Evolutionary conservation across 2,888 invertebrate genomes (phyloP).

Genomic region (Gymnocheta viridis): DNA sequence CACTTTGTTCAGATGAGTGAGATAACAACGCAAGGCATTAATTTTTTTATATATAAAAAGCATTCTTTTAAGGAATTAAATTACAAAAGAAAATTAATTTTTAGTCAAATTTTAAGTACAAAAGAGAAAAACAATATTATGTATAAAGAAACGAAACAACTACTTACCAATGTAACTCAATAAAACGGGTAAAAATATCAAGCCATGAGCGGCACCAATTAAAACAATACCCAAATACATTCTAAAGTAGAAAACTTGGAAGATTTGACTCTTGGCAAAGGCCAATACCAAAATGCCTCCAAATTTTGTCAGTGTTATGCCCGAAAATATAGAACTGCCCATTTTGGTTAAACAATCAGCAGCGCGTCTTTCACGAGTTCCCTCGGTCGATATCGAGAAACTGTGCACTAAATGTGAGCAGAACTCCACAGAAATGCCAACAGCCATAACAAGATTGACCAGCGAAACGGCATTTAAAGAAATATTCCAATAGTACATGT

Average conservation of each 20-base stretch:
- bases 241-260: constrained; percentile 96
- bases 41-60: constrained; percentile 20
- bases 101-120: neutral
- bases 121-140: neutral
- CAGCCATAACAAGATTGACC: constrained; percentile 99
- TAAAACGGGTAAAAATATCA: constrained; percentile 98
- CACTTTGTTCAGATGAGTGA: constrained; percentile 42
- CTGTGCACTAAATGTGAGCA: constrained; percentile 98
- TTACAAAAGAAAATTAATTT: constrained; percentile 17
- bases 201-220: constrained; percentile 97
- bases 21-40: constrained; percentile 43
- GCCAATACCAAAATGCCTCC: constrained; percentile 98
- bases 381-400: constrained; percentile 90
- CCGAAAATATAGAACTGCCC: constrained; percentile 98
- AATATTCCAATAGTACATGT: constrained; percentile 99
- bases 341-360: constrained; percentile 93
- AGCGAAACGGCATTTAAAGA: constrained; percentile 97
- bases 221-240: constrained; percentile 99
- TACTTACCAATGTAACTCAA: constrained; percentile 95
- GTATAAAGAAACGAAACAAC: neutral
- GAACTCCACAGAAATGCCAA: constrained; percentile 99
- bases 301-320: constrained; percentile 98
- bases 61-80: constrained; percentile 43
- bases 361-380: constrained; percentile 88
- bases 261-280: constrained; percentile 98